A percentile compares a stretch with the other conserved stretches of the same genome.
Conservation (phyloP, 2,113 vertebrate species). For the Odocoileus virginianus region DNA sequence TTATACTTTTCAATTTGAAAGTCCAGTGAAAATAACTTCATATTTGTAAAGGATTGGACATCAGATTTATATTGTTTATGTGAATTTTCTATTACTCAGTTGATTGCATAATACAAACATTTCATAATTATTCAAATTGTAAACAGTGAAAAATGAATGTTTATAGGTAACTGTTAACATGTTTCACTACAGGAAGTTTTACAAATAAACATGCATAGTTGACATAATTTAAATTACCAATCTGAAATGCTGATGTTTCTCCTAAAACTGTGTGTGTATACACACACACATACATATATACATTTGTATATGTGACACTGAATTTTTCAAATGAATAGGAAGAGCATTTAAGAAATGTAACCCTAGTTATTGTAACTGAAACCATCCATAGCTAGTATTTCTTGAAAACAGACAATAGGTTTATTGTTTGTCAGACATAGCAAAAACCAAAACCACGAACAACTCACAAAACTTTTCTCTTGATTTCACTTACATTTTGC, state of each 20-base stretch:
- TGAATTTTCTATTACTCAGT: conserved; percentile 28
- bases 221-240: conserved; percentile 27
- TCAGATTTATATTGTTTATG: conserved; percentile 44
- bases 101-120: conserved; percentile 1
- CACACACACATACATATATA: neutral
- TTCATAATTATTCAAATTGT: conserved; percentile 11
- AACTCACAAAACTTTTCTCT: neutral
- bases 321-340: conserved; percentile 28
- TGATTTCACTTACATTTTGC: neutral
- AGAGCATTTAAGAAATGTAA: conserved; percentile 1
- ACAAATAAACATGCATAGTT: conserved; percentile 44
- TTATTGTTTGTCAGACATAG: neutral
- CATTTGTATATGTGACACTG: too few species aligned
- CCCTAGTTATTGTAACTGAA: conserved; percentile 8
- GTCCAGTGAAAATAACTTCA: neutral
- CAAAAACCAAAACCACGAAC: neutral
- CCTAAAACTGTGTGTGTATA: neutral
- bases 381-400: neutral
- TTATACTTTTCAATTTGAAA: conserved; percentile 38
- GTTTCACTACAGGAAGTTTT: conserved; percentile 41
- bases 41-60: conserved; percentile 49
- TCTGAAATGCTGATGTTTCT: neutral
- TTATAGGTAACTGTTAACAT: conserved; percentile 32
- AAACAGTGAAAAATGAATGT: conserved; percentile 46
- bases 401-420: neutral